phyloP scores from a whole-genome alignment of 1,140 invertebrate genomes.

The Myzus persicae region DNA sequence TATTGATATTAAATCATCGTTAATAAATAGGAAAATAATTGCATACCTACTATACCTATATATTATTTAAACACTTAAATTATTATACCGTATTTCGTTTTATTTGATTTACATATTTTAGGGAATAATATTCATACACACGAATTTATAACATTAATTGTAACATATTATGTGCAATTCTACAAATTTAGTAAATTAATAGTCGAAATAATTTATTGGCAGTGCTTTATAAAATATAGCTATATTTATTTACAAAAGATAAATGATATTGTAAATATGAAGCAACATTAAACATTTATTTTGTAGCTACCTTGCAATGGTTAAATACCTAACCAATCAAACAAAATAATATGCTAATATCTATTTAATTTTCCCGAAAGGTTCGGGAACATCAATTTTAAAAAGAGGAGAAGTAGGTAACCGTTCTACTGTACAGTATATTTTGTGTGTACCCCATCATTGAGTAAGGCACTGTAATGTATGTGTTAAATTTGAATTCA shows the following conservation, averaged over 20 bases:
- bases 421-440: neutral
- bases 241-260: too few species aligned
- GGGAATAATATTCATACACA: too few species aligned
- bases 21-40: neutral
- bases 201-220: neutral
- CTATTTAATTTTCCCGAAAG: neutral
- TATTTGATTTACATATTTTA: too few species aligned
- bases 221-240: too few species aligned
- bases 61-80: too few species aligned
- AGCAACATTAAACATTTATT: too few species aligned
- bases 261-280: too few species aligned
- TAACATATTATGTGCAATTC: neutral
- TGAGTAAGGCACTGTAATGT: neutral
- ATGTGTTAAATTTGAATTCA: neutral
- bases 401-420: neutral
- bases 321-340: neutral
- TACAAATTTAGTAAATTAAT: neutral
- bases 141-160: too few species aligned
- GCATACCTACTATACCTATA: too few species aligned
- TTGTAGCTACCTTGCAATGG: too few species aligned
- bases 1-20: neutral
- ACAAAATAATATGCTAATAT: neutral
- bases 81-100: too few species aligned
- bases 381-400: neutral
- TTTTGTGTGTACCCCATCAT: neutral